Base-by-base conservation (phyloP, 2,888 invertebrate species). In the Odiellus spinosus region DNA sequence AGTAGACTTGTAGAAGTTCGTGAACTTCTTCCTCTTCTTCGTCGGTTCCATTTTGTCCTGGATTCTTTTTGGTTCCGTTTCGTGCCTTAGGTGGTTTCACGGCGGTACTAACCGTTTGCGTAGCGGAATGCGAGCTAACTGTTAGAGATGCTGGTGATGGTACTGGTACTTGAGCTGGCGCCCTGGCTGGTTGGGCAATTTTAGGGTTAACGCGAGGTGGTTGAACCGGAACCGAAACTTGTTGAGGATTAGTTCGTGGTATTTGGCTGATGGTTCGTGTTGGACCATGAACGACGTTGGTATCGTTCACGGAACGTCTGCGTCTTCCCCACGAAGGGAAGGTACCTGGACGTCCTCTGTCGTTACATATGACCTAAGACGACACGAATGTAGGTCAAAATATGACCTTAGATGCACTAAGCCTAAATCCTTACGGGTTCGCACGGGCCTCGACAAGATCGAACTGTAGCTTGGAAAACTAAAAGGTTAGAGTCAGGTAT, bases 401-500 rank as follows among this genome's bases (percentile, higher is more conserved):
- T 8, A 57, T 55, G 8, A 54, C 55, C 55, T 56, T 32, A 50
- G 38, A n/a, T n/a, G n/a, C n/a, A n/a, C n/a, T n/a, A n/a, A n/a
- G n/a, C n/a, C n/a, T n/a, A n/a, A 34, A 34, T 36, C 14, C 44
- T 67, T 59, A 77, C 77, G 40, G 88, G 87, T 62, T 86, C 85
- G 60, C 88, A 90, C 6, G 86, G 85, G 43, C 86, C 85, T 38
- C 85, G 71, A 59, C 88, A 90, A 1, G 86, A 85, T 47, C 83
- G 71, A 0, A 90, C 88, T 0, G 84, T 88, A 1, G 88, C 88
- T 67, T 90, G 88, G 60, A 90, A 90, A 1, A 88, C 85, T 56
- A 90, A 68, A 72, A 87, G 87, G 66, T 88, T 88, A 0, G 88
- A 88, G 68, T 88, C 88, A 0, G 88, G 88, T 55, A 90, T 87